A percentile compares a stretch with the other conserved stretches of the same genome.
Evolutionary conservation across 2,888 invertebrate species (phyloP).

Genomic region (Cataglyphis cursor): DNA sequence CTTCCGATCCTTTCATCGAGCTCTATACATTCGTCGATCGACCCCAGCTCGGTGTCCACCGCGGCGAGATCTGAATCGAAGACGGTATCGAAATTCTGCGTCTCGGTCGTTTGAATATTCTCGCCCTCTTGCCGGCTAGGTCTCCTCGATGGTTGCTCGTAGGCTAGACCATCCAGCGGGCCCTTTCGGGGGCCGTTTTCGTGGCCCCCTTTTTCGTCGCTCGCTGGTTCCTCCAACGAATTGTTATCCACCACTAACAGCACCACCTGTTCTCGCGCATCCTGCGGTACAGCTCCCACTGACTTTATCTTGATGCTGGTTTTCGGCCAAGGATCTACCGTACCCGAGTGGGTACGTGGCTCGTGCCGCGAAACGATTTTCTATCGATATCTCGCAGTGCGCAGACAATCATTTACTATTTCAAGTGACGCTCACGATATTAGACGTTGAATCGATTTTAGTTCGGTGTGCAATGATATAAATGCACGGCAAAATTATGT

Average conservation of each 20-base stretch:
- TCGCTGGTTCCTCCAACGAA: constrained; percentile 77
- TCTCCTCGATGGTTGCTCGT: constrained; percentile 66
- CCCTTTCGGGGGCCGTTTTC: constrained; percentile 82
- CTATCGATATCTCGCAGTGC: constrained; percentile 21
- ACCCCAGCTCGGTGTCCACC: constrained; percentile 59
- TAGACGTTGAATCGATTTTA: constrained; percentile 33
- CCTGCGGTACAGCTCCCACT: constrained; percentile 76
- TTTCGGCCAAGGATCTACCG: constrained; percentile 76
- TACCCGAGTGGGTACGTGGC: constrained; percentile 81
- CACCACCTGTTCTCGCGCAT: constrained; percentile 82
- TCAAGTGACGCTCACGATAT: constrained; percentile 18
- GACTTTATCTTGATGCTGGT: constrained; percentile 84
- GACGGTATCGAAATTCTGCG: constrained; percentile 51
- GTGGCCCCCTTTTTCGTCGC: constrained; percentile 80
- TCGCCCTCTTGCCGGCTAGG: constrained; percentile 50
- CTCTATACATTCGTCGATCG: constrained; percentile 37
- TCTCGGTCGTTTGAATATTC: constrained; percentile 38
- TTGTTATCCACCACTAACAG: constrained; percentile 82
- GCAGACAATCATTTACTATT: constrained; percentile 67
- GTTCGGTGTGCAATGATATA: constrained; percentile 18
- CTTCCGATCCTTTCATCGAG: constrained; percentile 40
- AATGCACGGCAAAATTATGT: constrained; percentile 28
- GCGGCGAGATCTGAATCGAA: constrained; percentile 56
- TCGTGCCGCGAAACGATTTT: constrained; percentile 48
- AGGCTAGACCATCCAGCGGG: constrained; percentile 77